Percentiles rank a stretch among this genome's conserved stretches.
Conservation (phyloP, 2,113 vertebrate genomes). For the Equus przewalskii region DNA sequence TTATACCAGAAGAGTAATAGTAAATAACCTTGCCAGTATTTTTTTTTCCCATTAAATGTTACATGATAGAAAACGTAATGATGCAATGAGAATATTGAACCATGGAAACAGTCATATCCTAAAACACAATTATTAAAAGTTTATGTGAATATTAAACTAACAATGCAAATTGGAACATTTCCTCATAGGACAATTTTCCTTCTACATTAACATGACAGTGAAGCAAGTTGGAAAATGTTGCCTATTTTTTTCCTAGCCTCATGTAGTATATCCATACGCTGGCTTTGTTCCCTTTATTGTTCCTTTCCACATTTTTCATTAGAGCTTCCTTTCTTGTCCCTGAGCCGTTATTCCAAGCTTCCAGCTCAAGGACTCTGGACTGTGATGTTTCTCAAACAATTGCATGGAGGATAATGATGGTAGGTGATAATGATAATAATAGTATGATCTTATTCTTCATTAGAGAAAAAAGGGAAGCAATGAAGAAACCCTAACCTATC, state of each 20-base stretch:
- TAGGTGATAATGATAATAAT: no score
- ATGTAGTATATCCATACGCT: constrained; percentile 50
- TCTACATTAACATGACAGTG: neutral
- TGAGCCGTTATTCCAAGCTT: neutral
- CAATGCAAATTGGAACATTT: neutral
- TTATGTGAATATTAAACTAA: neutral
- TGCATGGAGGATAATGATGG: neutral
- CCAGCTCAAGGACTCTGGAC: constrained; percentile 41
- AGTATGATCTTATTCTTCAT: no score
- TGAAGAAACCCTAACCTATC: neutral
- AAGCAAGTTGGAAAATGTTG: neutral
- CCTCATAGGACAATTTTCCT: neutral
- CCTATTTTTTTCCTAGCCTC: constrained; percentile 29
- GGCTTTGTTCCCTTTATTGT: neutral
- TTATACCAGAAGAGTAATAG: neutral
- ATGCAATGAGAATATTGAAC: neutral
- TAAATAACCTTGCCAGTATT: neutral
- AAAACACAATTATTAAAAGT: neutral
- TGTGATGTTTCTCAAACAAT: neutral
- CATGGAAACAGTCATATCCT: neutral
- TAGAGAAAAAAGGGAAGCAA: constrained; percentile 58
- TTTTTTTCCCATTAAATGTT: neutral
- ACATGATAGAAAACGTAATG: neutral
- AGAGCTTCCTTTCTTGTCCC: constrained; percentile 67
- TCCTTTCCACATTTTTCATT: neutral